phyloP scores from a whole-genome alignment of 2,113 vertebrate species.

The Callospermophilus lateralis region DNA sequence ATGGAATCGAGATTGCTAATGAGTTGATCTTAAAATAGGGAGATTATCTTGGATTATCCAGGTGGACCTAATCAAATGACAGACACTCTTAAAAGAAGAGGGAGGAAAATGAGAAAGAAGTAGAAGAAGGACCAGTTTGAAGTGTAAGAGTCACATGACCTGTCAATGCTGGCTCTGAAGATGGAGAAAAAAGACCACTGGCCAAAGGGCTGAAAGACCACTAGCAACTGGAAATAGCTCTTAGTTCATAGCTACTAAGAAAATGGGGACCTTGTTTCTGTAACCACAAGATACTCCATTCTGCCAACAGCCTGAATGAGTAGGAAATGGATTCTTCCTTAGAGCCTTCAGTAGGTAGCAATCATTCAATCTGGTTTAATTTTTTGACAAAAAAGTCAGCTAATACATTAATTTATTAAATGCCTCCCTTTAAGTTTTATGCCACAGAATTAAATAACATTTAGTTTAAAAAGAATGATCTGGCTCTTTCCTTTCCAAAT shows the following conservation, averaged over 20 bases:
- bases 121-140: not conserved
- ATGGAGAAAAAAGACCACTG: not conserved
- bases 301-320: not conserved
- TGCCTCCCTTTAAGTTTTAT: not conserved
- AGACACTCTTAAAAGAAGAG: not conserved
- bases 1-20: too few relatives aligned
- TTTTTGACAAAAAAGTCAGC: not conserved
- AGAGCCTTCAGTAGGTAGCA: not conserved
- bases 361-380: not conserved
- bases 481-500: not conserved
- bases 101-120: not conserved
- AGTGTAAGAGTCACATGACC: not conserved
- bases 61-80: not conserved
- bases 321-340: not conserved
- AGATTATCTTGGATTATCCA: too few relatives aligned
- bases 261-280: not conserved
- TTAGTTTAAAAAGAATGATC: not conserved
- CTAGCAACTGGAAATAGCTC: not conserved
- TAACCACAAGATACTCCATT: not conserved
- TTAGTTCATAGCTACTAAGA: not conserved
- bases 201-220: not conserved
- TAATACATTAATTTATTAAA: not conserved
- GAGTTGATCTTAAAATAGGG: too few relatives aligned
- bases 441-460: not conserved
- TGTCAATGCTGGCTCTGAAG: not conserved